These are phyloP conservation scores for Aethes cnicana DNA, from an alignment of 2,888 invertebrate species.

Conservation along the genomic window DNA sequence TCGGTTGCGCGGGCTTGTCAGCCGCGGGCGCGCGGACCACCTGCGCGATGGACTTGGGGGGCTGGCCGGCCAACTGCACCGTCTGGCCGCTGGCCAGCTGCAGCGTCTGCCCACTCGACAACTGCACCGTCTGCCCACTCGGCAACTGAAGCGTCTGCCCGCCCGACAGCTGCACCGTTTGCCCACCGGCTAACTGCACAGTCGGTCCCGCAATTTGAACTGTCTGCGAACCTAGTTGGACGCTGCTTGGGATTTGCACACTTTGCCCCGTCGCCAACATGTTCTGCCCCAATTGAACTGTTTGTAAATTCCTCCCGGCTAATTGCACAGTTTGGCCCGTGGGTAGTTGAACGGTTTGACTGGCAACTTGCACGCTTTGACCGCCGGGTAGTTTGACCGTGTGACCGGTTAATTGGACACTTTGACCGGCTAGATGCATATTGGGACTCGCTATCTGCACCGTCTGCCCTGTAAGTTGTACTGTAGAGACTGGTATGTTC, in stretches of 20 bases:
- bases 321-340: slow-evolving; percentile 41
- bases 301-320: slow-evolving; percentile 50
- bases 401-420: slow-evolving; percentile 57
- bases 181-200: slow-evolving; percentile 39
- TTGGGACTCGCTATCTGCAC: slow-evolving; percentile 62
- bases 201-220: slow-evolving; percentile 46
- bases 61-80: slow-evolving; percentile 65
- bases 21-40: slow-evolving; percentile 61
- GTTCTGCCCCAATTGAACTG: slow-evolving; percentile 42
- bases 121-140: slow-evolving; percentile 62
- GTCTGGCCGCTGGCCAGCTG: slow-evolving; percentile 64
- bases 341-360: slow-evolving; percentile 50
- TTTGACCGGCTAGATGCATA: slow-evolving; percentile 50
- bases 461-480: slow-evolving; percentile 65
- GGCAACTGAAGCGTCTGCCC: slow-evolving; percentile 65
- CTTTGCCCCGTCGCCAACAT: slow-evolving; percentile 43
- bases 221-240: slow-evolving; percentile 37
- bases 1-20: slow-evolving; percentile 77
- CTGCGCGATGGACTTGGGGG: slow-evolving; percentile 59
- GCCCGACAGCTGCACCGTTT: slow-evolving; percentile 49
- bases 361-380: slow-evolving; percentile 43
- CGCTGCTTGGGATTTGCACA: slow-evolving; percentile 34
- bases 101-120: slow-evolving; percentile 63
- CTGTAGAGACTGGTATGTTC: slow-evolving; percentile 66
- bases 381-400: slow-evolving; percentile 46